phyloP scores from a whole-genome alignment of 2,888 invertebrate genomes.

The Protophormia terraenovae region DNA sequence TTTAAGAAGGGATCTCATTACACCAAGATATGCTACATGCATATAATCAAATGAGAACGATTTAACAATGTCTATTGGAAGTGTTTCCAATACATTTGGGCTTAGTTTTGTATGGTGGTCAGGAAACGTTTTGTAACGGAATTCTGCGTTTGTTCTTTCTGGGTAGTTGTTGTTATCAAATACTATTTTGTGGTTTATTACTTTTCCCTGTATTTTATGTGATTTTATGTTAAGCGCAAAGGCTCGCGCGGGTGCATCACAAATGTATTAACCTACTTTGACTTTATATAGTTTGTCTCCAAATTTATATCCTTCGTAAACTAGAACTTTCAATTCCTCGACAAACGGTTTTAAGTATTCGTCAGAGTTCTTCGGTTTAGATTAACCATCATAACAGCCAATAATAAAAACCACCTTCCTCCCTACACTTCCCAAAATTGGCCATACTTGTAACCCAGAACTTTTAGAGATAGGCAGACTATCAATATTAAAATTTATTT shows the following conservation, averaged over 20 bases:
- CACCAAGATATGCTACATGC: constrained; percentile 27
- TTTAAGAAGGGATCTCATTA: background rate
- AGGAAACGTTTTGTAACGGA: background rate
- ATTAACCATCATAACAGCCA: background rate
- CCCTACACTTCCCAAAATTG: background rate
- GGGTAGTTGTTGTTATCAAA: background rate
- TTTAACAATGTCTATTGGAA: background rate
- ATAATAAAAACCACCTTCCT: background rate
- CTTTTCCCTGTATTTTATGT: background rate
- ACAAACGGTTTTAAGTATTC: background rate
- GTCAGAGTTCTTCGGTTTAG: background rate
- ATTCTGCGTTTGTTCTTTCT: background rate
- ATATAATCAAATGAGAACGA: constrained; percentile 24
- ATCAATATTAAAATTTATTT: background rate
- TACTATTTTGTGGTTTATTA: background rate
- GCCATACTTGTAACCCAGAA: background rate
- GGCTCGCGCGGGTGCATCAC: constrained; percentile 25
- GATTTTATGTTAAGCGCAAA: constrained; percentile 26
- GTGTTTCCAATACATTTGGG: background rate
- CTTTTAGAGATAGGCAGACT: background rate
- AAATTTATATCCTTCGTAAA: background rate
- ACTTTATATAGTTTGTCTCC: background rate
- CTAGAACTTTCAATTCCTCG: background rate
- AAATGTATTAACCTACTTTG: background rate
- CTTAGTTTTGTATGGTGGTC: constrained; percentile 12